Base-by-base conservation (phyloP, 2,113 vertebrate genomes). In the Crotalus tigris region DNA sequence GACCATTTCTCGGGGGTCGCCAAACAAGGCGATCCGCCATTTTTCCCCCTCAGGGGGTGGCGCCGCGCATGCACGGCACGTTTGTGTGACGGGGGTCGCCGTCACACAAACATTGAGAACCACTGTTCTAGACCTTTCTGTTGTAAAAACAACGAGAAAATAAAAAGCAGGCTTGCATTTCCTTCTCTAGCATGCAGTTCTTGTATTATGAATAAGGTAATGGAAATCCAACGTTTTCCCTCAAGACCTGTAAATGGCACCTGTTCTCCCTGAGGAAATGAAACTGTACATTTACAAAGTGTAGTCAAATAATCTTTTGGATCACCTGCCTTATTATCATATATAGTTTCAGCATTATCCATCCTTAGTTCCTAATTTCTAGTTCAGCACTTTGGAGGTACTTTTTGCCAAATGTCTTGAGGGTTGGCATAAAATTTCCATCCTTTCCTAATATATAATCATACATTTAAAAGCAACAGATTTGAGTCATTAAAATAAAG, bases 361-460 rank as follows among this genome's bases (percentile, higher is more conserved):
- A 49, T 86, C 33, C 10, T 86, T 86, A 9, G 11, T 29, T 29
- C 64, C 75, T 33, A 29, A 51, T 6, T 2, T 1, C 0, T 24
- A 51, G 10, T 5, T 0, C 19, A 88, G 21, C 29, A 64, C 26
- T 2, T 13, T 58, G 88, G 55, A 94, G 21, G 5, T n/a, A 69
- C 3, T 49, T 5, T 85, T 94, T n/a, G 85, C 64, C 39, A 58
- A 39, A n/a, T 44, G 1, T 69, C 33, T 89, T 24, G 57, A 86
- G 90, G 75, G 29, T 59, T 91, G 89, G 24, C 54, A 49, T n/a
- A 15, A 3, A 17, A 5, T 87, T 90, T 93, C 10, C 5, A 33
- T 3, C 19, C 19, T 13, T 0, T 0, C 12, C 49, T 57, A 19
- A 4, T 9, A 17, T 87, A 15, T 3, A 90, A 59, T 88, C 10